Evolutionary conservation across 2,888 invertebrate species (phyloP), one percentile per base, ranked within the genome.

Genomic region (Ptilodon capucinus): DNA sequence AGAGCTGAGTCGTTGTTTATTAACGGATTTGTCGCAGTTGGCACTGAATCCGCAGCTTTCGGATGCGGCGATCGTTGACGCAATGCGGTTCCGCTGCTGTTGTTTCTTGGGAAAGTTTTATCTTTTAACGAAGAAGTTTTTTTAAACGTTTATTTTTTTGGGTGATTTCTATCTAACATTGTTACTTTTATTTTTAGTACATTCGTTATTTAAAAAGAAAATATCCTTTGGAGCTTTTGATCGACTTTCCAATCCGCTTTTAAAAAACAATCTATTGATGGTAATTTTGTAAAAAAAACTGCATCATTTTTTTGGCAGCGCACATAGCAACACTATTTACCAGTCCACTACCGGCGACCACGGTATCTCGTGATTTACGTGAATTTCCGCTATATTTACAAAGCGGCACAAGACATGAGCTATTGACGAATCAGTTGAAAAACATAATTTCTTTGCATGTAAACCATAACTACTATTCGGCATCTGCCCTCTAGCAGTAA

Each of bases 371-470:
- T 70, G 56, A 60, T 60, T 64, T 59, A 74, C 68, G 55, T 48
- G 48, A 55, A 57, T 59, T 63, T 61, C 60, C 47, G 64, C 65
- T 74, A 73, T 73, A 72, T 59, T 63, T 69, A 68, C 64, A 40
- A 25, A 6, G 19, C 25, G 63, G 59, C 41, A 23, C 63, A 64
- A 69, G 63, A 51, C 42, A 69, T 39, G 39, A 30, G 28, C 46
- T 47, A 4, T 11, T n/a, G 28, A 7, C 28, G n/a, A n/a, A 28
- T 3, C 3, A n/a, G n/a, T 28, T 28, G 1, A n/a, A 8, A n/a
- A n/a, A n/a, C n/a, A 28, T 25, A 25, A 8, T 25, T 23, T 8
- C n/a, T n/a, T n/a, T n/a, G n/a, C n/a, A n/a, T n/a, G n/a, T n/a
- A n/a, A n/a, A n/a, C n/a, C n/a, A n/a, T n/a, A n/a, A n/a, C n/a